A percentile compares a stretch with the other conserved stretches of the same genome.
Evolutionary conservation across 1,140 invertebrate species (phyloP).

Genomic region (Drosophila gunungcola): DNA sequence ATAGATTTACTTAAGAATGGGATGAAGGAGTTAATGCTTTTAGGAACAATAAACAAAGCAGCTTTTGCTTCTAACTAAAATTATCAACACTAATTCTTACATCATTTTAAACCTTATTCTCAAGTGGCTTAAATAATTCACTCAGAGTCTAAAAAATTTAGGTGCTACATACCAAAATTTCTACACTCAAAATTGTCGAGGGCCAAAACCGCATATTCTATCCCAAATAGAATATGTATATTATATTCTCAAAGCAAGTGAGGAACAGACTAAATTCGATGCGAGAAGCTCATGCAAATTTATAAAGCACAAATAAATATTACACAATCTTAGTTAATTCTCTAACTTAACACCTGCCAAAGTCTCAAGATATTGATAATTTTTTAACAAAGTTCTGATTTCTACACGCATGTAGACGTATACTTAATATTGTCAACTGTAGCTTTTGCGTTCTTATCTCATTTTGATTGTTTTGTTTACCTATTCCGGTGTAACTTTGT

Average conservation of each 20-base stretch:
- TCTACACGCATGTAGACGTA: slow-evolving; percentile 1
- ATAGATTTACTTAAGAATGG: no score
- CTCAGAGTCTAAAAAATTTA: no score
- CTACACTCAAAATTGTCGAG: slow-evolving; percentile 4
- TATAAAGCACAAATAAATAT: slow-evolving; percentile 9
- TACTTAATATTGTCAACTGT: slow-evolving; percentile 16
- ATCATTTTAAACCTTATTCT: background rate
- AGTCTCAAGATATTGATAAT: slow-evolving; percentile 17
- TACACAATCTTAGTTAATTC: slow-evolving; percentile 27
- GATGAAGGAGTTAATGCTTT: no score
- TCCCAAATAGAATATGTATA: background rate
- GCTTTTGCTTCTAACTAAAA: no score
- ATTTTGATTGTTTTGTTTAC: slow-evolving; percentile 23
- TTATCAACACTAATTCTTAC: no score
- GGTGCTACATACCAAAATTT: slow-evolving; percentile 20
- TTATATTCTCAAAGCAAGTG: background rate
- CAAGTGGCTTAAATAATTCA: background rate
- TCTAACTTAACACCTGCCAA: slow-evolving; percentile 14
- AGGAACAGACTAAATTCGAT: slow-evolving; percentile 17
- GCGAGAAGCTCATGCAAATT: slow-evolving; percentile 13
- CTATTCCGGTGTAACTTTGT: slow-evolving; percentile 12
- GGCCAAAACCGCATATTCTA: slow-evolving; percentile 13
- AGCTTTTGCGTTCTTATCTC: slow-evolving; percentile 15
- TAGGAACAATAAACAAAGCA: no score
- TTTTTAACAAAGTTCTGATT: slow-evolving; percentile 8